Percentiles rank a stretch among this genome's conserved stretches.
These are phyloP conservation scores for Pyrocephalus nanus DNA, from an alignment of 2,797 vertebrate genomes.

Conservation along the genomic window DNA sequence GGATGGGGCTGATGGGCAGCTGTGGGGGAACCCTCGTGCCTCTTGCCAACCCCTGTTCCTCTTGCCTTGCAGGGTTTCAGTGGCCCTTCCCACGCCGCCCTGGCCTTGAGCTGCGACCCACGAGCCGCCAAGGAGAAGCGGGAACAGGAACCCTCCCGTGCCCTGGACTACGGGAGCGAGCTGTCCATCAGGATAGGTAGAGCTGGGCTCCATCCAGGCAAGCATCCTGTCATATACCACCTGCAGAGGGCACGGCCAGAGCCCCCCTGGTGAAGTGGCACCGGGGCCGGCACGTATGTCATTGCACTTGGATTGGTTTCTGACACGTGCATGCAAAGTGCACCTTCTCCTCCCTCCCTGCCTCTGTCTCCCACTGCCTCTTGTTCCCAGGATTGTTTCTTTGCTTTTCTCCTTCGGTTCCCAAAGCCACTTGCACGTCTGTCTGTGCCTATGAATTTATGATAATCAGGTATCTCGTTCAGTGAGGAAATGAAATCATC, in stretches of 20 bases:
- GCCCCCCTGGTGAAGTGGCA: background rate
- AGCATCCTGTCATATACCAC: constrained; percentile 88
- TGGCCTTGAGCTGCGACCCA: constrained; percentile 77
- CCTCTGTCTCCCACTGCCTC: background rate
- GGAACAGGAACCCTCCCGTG: constrained; percentile 33
- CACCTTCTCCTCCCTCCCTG: background rate
- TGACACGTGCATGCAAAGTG: background rate
- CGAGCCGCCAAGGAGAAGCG: constrained; percentile 80
- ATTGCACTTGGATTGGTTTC: background rate
- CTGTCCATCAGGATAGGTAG: constrained; percentile 96
- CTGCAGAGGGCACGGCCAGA: background rate
- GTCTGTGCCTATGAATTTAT: background rate
- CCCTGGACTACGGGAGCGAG: constrained; percentile 67
- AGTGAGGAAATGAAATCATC: background rate
- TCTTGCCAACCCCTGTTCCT: background rate
- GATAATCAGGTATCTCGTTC: background rate
- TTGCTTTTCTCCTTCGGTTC: background rate
- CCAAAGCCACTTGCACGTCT: constrained; percentile 28
- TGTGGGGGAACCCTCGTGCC: background rate
- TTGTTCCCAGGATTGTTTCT: background rate
- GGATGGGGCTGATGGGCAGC: background rate
- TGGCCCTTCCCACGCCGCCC: constrained; percentile 78
- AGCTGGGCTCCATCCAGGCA: constrained; percentile 88
- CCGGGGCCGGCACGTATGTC: background rate
- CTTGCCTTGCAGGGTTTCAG: constrained; percentile 81